These are phyloP conservation scores for Epinotia demarniana DNA, from an alignment of 2,888 invertebrate species.

Conservation along the genomic window DNA sequence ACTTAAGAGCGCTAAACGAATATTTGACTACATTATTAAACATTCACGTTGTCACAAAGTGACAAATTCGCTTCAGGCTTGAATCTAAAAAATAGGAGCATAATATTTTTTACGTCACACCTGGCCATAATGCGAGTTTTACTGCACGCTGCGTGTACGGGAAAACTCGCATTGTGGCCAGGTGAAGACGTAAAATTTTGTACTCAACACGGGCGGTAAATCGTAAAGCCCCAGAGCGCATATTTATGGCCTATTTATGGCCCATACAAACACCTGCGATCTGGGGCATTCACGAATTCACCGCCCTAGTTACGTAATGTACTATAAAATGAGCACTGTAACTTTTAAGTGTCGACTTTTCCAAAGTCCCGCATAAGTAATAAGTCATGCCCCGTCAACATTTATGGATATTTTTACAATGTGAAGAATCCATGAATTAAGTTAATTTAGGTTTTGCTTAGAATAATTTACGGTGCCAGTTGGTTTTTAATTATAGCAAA, in stretches of 20 bases:
- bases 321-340: conserved; percentile 9
- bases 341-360: conserved; percentile 33
- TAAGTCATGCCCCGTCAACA: conserved; percentile 21
- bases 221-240: too few relatives aligned
- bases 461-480: not conserved
- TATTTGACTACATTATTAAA: conserved; percentile 28
- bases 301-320: too few relatives aligned
- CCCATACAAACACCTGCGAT: too few relatives aligned
- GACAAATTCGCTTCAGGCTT: conserved; percentile 16
- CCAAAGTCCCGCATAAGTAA: too few relatives aligned
- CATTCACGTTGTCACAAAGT: conserved; percentile 15
- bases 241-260: too few relatives aligned
- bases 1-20: not conserved
- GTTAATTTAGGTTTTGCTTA: not conserved
- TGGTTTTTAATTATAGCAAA: not conserved
- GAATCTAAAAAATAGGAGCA: conserved; percentile 18
- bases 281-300: too few relatives aligned
- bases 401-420: conserved; percentile 17
- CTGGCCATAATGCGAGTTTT: too few relatives aligned
- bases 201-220: too few relatives aligned
- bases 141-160: too few relatives aligned
- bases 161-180: too few relatives aligned
- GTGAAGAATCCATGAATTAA: not conserved
- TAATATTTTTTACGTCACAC: conserved; percentile 21
- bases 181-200: too few relatives aligned